Percentiles rank a stretch among this genome's conserved stretches.
These are phyloP conservation scores for Empis stercorea DNA, from an alignment of 2,888 invertebrate species.

Conservation along the genomic window DNA sequence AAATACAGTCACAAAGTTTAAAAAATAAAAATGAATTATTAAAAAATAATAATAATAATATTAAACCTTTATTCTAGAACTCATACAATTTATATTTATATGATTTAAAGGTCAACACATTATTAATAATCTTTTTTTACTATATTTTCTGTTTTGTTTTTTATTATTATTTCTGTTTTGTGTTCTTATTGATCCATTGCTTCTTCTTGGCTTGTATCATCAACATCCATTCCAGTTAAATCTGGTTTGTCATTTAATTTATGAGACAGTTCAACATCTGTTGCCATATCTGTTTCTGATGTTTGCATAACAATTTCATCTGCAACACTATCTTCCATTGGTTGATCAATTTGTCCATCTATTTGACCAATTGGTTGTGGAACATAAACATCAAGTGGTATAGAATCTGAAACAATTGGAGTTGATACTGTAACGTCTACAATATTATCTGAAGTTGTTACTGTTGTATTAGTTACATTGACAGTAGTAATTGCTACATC, in stretches of 20 bases:
- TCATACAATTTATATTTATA: too few species aligned
- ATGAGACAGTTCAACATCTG: conserved; percentile 21
- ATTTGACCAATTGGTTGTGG: not conserved
- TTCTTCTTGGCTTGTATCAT: conserved; percentile 33
- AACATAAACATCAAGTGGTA: conserved; percentile 1
- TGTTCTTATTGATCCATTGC: conserved; percentile 33
- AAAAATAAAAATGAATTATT: too few species aligned
- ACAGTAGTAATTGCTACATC: conserved; percentile 3
- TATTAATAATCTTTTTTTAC: too few species aligned
- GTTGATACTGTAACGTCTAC: not conserved
- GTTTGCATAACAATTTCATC: conserved; percentile 7
- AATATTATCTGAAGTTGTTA: not conserved
- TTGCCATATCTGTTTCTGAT: conserved; percentile 26
- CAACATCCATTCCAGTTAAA: conserved; percentile 33
- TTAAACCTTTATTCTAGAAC: too few species aligned
- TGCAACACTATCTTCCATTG: conserved; percentile 8
- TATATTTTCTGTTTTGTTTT: too few species aligned
- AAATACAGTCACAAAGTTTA: too few species aligned
- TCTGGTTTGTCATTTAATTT: conserved; percentile 22
- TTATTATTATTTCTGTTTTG: too few species aligned
- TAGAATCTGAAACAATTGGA: not conserved
- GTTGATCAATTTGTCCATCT: conserved; percentile 6
- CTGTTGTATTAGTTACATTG: not conserved
- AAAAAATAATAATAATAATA: too few species aligned
- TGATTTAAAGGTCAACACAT: too few species aligned